phyloP scores from a whole-genome alignment of 2,888 invertebrate genomes.

The Neoascia interrupta region DNA sequence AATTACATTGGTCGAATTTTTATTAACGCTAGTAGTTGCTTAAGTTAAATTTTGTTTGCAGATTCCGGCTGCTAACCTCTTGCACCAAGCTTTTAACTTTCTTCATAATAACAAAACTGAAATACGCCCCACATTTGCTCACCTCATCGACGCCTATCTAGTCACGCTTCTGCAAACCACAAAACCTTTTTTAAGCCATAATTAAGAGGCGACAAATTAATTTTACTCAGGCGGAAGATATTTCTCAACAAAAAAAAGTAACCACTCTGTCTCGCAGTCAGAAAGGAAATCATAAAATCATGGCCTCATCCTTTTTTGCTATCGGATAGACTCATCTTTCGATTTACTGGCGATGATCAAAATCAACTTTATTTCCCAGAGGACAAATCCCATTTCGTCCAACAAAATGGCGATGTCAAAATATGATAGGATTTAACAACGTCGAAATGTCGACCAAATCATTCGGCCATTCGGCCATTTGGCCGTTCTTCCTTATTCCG shows the following conservation, averaged over 20 bases:
- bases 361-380: constrained; percentile 62
- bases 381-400: constrained; percentile 46
- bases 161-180: too few species aligned
- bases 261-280: not conserved
- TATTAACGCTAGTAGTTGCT: too few species aligned
- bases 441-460: constrained; percentile 47
- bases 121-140: too few species aligned
- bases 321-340: too few species aligned
- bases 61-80: too few species aligned
- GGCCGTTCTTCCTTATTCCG: constrained; percentile 23
- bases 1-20: too few species aligned
- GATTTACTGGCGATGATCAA: constrained; percentile 48
- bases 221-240: constrained; percentile 23
- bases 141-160: too few species aligned
- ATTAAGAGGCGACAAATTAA: constrained; percentile 42
- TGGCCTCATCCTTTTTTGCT: not conserved
- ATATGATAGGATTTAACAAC: constrained; percentile 54
- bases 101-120: too few species aligned
- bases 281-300: constrained; percentile 24
- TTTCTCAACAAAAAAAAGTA: constrained; percentile 4
- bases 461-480: constrained; percentile 26
- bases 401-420: constrained; percentile 56
- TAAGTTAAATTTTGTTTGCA: too few species aligned
- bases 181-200: too few species aligned
- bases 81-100: too few species aligned